These are phyloP conservation scores for Thera obeliscata DNA, from an alignment of 2,888 invertebrate genomes.

Conservation along the genomic window DNA sequence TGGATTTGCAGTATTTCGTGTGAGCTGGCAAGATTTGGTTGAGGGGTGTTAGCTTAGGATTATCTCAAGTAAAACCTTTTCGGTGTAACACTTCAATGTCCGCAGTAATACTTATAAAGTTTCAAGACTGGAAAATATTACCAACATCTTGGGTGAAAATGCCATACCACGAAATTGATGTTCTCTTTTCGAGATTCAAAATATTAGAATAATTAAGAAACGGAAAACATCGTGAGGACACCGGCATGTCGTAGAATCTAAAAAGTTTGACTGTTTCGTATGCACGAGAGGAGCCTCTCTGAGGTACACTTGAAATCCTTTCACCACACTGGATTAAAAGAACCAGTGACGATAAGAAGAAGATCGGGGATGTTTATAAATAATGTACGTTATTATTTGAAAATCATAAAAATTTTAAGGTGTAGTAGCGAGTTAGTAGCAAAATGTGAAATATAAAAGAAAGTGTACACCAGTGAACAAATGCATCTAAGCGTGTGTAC, in stretches of 20 bases:
- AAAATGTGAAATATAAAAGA: constrained; percentile 42
- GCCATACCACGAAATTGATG: no score
- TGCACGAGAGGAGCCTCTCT: no score
- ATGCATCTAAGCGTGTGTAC: constrained; percentile 44
- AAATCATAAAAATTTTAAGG: background rate
- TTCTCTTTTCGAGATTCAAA: background rate
- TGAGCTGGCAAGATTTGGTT: no score
- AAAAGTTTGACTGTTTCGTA: no score
- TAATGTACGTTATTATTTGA: background rate
- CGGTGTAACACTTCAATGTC: constrained; percentile 24
- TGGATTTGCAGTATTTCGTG: no score
- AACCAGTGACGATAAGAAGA: no score
- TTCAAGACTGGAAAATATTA: background rate
- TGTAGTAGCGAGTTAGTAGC: constrained; percentile 27
- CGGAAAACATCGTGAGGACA: no score
- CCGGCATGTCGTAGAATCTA: no score
- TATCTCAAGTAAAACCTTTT: constrained; percentile 37
- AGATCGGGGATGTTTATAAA: background rate
- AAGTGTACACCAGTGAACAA: constrained; percentile 39
- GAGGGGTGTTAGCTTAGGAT: constrained; percentile 37
- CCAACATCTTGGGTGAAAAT: background rate
- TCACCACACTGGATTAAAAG: no score
- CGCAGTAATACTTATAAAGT: background rate
- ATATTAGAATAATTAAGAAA: background rate
- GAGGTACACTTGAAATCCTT: no score